Evolutionary conservation across 1,140 invertebrate species (phyloP).

Genomic region (Drosophila orosa): DNA sequence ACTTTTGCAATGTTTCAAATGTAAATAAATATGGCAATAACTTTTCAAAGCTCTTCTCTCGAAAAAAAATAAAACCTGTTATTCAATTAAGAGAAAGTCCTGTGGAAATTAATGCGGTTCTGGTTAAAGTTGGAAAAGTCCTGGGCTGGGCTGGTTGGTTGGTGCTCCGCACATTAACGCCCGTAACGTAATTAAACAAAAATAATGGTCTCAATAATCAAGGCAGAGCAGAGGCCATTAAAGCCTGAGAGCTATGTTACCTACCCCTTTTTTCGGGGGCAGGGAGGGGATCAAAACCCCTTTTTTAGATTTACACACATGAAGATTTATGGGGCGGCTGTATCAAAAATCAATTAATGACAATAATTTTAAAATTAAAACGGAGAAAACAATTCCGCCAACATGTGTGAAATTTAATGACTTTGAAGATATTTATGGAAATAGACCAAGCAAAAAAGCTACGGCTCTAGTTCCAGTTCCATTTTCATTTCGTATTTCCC

Average conservation of each 20-base stretch:
- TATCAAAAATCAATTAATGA: slow-evolving; percentile 83
- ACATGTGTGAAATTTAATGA: slow-evolving; percentile 83
- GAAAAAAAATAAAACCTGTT: neutral
- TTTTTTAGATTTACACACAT: slow-evolving; percentile 47
- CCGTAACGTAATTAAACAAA: slow-evolving; percentile 83
- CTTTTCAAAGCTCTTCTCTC: neutral
- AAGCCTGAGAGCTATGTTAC: slow-evolving; percentile 32
- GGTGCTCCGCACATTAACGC: slow-evolving; percentile 72
- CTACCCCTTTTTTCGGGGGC: slow-evolving; percentile 33
- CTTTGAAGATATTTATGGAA: slow-evolving; percentile 82
- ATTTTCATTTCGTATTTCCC: slow-evolving; percentile 37
- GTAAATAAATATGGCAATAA: neutral
- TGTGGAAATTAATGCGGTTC: slow-evolving; percentile 30
- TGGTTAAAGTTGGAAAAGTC: slow-evolving; percentile 7
- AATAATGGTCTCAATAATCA: slow-evolving; percentile 83
- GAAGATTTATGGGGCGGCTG: slow-evolving; percentile 68
- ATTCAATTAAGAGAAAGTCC: slow-evolving; percentile 21
- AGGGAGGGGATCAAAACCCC: neutral
- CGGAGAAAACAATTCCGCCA: slow-evolving; percentile 67
- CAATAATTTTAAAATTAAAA: slow-evolving; percentile 83
- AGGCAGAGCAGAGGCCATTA: slow-evolving; percentile 54
- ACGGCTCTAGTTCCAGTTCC: neutral
- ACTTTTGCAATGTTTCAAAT: neutral
- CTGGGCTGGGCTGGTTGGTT: slow-evolving; percentile 8
- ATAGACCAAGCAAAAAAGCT: slow-evolving; percentile 27